Evolutionary conservation across 2,888 invertebrate genomes (phyloP).

Genomic region (Penaeus monodon): DNA sequence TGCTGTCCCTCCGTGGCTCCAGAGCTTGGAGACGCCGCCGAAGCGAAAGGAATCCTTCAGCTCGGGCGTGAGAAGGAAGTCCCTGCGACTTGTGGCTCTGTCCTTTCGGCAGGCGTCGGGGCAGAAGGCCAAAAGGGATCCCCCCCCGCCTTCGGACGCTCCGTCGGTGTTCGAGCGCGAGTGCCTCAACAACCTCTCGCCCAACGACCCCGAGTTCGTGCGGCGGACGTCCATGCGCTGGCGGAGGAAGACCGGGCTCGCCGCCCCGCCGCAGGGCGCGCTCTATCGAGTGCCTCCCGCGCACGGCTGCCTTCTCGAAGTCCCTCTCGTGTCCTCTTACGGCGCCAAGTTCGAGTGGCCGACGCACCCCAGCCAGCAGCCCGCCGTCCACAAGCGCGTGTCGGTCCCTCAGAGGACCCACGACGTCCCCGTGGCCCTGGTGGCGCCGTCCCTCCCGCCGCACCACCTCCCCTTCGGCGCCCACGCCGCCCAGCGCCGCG

Average conservation of each 20-base stretch:
- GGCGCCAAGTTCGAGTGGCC: conserved; percentile 32
- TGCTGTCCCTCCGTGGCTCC: neutral
- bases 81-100: conserved; percentile 13
- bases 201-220: conserved; percentile 51
- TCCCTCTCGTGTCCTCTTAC: neutral
- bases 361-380: conserved; percentile 34
- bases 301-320: neutral
- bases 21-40: neutral
- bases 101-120: conserved; percentile 3
- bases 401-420: neutral
- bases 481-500: neutral
- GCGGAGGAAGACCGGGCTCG: conserved; percentile 38
- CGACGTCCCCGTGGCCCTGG: neutral
- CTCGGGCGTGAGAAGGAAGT: neutral
- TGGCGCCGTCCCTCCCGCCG: neutral
- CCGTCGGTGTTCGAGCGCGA: conserved; percentile 48
- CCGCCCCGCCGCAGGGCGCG: neutral
- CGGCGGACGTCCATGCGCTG: conserved; percentile 40
- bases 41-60: conserved; percentile 31
- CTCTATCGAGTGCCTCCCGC: neutral
- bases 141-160: neutral
- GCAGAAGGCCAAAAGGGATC: neutral
- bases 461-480: conserved; percentile 14
- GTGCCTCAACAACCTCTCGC: conserved; percentile 47
- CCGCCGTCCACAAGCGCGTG: conserved; percentile 33